Base-by-base conservation (phyloP, 2,113 vertebrate species). In the Cebus imitator region DNA sequence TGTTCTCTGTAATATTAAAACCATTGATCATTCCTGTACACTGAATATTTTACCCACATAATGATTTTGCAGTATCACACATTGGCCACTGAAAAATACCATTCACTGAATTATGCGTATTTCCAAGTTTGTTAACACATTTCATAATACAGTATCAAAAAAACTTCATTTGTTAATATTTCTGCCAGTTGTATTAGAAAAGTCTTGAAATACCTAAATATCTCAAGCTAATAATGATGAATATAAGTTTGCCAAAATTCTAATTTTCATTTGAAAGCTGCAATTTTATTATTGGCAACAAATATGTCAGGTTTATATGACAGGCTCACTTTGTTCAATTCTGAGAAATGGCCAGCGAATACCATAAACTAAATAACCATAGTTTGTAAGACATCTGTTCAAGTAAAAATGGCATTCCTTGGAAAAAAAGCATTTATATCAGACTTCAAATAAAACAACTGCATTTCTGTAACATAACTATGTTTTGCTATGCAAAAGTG, bases 231-330 rank as follows among this genome's bases (percentile, higher is more conserved):
- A 83, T 23, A 90, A 50, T n/a, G 57, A 70, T 37, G 58, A 93
- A 91, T 55, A 78, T 8, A 81, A 52, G 52, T 45, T 83, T 79
- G 61, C 52, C 58, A 72, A 79, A 72, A 90, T 78, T 94, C 70
- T 84, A 66, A 87, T 95, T 91, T 78, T 87, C 25, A 40, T 93
- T 95, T 66, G 78, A 91, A 87, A 87, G 70, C 25, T 91, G 66
- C 27, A 83, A 45, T 89, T 84, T 92, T 92, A 78, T 70, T 94
- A 79, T 48, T 88, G 94, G 94, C 55, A 94, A 94, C 76, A 94
- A 68, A 52, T 87, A 61, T 78, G 43, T 95, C 84, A 96, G n/a
- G 35, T 90, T 84, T 61, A n/a, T 64, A 52, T 64, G 76, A 87
- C n/a, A 94, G 25, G n/a, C 21, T 89, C 32, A n/a, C 7, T 82